Evolutionary conservation across 2,113 vertebrate species (phyloP), one percentile per base, ranked within the genome.

Genomic region (Chloroceryle aenea): DNA sequence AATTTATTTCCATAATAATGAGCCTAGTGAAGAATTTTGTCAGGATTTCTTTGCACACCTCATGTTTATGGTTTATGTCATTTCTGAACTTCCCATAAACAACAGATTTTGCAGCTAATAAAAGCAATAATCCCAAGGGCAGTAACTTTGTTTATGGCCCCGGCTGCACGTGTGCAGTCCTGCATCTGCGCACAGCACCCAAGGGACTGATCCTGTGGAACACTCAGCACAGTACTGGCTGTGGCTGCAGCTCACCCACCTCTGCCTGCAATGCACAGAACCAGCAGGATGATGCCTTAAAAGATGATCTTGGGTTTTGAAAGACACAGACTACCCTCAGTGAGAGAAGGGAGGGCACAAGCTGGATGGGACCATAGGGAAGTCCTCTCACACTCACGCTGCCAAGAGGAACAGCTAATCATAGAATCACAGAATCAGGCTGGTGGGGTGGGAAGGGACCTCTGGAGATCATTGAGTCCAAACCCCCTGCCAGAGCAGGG

Each of bases 1-100:
- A 64, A 94, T 92, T 80, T 95, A 97, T 98, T 97, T 97, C 97
- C 97, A 87, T 97, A 81, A 91, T 95, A 95, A 98, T 83, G 96
- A 97, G 84, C 29, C 93, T n/a, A 74, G 96, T 45, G 96, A 98
- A 95, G 77, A 84, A 47, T 91, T 74, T 10, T 93, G 93, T 94
- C 95, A 16, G 94, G 97, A 97, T 95, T 95, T 96, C 97, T 97
- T 94, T 71, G 58, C 85, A 72, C 74, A 16, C 77, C 93, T 86
- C 92, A 47, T 92, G 59, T 95, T 96, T 78, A 43, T 75, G 94
- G 87, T 96, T 97, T 90, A 10, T 77, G 84, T 77, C 45, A 36
- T 77, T 96, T 92, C 82, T 92, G 96, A 89, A 73, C 85, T 68
- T 83, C 64, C 3, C 94, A 55, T 72, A 86, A 95, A 67, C 92